phyloP scores from a whole-genome alignment of 2,113 vertebrate genomes.

The Micronycteris hirsuta region DNA sequence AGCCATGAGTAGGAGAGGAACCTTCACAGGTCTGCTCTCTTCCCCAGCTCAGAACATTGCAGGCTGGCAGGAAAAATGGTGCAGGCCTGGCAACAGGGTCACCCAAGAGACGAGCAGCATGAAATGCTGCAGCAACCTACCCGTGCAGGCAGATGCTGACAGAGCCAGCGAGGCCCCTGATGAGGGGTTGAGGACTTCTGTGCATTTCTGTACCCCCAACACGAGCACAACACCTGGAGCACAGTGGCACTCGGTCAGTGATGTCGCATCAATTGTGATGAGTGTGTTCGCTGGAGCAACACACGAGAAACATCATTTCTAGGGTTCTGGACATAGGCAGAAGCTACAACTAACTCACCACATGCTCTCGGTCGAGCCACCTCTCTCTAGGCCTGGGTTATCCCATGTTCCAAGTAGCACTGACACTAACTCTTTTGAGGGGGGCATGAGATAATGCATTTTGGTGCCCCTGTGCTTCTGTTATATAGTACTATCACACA shows the following conservation, averaged over 20 bases:
- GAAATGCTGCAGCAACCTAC: neutral
- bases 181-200: neutral
- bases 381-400: neutral
- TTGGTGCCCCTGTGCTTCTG: neutral
- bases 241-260: neutral
- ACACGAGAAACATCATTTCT: neutral
- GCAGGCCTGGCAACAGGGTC: neutral
- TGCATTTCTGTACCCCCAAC: neutral
- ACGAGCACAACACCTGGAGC: neutral
- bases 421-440: neutral
- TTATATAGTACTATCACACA: neutral
- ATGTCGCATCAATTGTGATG: neutral
- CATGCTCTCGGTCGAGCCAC: neutral
- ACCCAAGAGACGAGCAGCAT: neutral
- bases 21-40: neutral
- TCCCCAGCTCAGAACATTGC: neutral
- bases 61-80: neutral
- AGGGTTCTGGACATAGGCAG: neutral
- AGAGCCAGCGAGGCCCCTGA: neutral
- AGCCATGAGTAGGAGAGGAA: neutral
- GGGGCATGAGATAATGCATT: neutral
- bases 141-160: neutral
- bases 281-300: neutral
- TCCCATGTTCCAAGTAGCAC: neutral
- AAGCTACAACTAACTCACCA: neutral